phyloP scores from a whole-genome alignment of 2,797 vertebrate species.

The Uromys caudimaculatus region DNA sequence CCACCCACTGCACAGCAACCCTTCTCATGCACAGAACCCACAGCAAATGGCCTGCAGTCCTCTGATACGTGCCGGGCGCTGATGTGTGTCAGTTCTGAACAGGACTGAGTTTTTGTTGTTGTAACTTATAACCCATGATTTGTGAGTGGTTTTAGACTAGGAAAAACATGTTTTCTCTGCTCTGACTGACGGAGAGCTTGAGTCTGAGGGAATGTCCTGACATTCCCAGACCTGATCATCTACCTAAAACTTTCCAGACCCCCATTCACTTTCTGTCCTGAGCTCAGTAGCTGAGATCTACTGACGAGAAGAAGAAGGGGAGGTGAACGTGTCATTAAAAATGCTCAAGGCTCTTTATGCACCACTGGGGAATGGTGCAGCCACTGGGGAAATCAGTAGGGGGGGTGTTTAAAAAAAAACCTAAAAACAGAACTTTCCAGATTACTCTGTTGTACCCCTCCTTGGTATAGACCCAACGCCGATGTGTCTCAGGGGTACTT shows the following conservation, averaged over 20 bases:
- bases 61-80: accelerated
- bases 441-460: no score
- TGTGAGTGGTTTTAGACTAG: conserved; percentile 43
- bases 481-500: background rate
- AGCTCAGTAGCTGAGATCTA: background rate
- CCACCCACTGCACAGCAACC: background rate
- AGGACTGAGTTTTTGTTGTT: background rate
- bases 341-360: background rate
- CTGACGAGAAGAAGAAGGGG: background rate
- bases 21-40: background rate
- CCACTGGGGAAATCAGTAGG: background rate
- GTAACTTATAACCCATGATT: conserved; percentile 44
- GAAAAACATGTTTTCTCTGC: conserved; percentile 12
- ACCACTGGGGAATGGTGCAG: background rate
- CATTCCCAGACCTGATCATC: accelerated
- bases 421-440: background rate
- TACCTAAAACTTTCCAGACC: background rate
- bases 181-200: background rate
- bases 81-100: background rate
- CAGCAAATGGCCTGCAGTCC: accelerated
- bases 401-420: background rate
- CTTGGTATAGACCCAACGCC: no score
- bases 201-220: background rate
- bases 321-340: background rate
- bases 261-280: background rate